Percentiles rank a stretch among this genome's conserved stretches.
phyloP scores from a whole-genome alignment of 2,113 vertebrate species.

The Cynoglossus semilaevis region DNA sequence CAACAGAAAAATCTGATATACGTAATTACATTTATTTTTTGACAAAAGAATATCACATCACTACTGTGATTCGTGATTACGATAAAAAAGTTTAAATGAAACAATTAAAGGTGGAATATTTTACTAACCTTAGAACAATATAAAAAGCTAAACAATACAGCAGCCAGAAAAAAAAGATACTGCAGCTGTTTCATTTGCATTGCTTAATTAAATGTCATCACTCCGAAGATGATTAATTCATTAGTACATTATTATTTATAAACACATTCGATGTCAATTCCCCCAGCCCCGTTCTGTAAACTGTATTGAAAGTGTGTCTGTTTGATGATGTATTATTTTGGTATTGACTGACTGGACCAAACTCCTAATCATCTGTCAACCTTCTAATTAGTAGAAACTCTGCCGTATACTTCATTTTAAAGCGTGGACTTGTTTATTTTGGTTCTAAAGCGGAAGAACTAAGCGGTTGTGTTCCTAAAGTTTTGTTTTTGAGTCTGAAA shows the following conservation, averaged over 20 bases:
- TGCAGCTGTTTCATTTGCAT: slow-evolving; percentile 1
- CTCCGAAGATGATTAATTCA: slow-evolving; percentile 1
- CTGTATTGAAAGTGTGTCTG: background rate
- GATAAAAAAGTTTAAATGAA: no score
- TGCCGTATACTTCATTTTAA: no score
- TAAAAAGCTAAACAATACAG: background rate
- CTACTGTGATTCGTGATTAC: no score
- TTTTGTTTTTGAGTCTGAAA: no score
- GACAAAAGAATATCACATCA: slow-evolving; percentile 25
- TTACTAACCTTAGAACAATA: slow-evolving; percentile 4
- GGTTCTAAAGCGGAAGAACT: no score
- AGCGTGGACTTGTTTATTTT: no score
- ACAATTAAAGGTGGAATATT: background rate
- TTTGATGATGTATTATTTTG: background rate
- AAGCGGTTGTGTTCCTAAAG: no score
- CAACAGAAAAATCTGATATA: no score
- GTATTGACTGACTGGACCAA: background rate
- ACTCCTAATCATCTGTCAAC: background rate
- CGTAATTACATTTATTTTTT: no score
- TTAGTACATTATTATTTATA: background rate
- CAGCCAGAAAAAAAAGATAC: background rate
- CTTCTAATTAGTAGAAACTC: background rate
- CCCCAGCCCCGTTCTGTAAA: background rate
- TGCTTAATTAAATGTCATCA: slow-evolving; percentile 3
- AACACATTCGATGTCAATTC: background rate